Evolutionary conservation across 2,113 vertebrate species (phyloP), one percentile per base, ranked within the genome.

Genomic region (Benitochromis conjunctus): DNA sequence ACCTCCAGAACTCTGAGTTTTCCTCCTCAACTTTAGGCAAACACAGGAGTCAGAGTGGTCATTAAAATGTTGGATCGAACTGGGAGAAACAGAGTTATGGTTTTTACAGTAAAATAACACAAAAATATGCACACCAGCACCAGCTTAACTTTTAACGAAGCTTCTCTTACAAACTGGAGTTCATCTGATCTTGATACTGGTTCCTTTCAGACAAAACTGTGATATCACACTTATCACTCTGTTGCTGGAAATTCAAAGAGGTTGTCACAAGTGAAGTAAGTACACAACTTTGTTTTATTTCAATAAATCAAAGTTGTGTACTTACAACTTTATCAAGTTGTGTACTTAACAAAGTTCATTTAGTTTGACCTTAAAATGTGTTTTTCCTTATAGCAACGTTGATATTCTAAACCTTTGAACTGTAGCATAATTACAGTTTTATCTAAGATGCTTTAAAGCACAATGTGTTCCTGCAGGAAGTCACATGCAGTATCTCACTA

Each of bases 1-100:
- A 91, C 80, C 96, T 95, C 97, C 96, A 97, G 92, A 95, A 97
- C 77, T 95, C 94, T 0, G 96, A 96, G 60, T 96, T 89, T 87
- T 96, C 95, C 88, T 97, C 96, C 74, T 95, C 94, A 24, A 92
- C 96, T 97, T 29, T 1, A 18, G 69, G 12, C 9, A 60, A 51
- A 71, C 18, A 64, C 24, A 82, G 21, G 81, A 21, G 51, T 24
- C 31, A 80, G 51, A 66, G 16, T 12, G 7, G 0, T 26, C 18
- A 29, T 71, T 74, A 29, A 74, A 69, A 24, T 16, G 29, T 74
- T 9, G 11, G 2, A 12, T 51, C 24, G 19, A 74, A 29, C 24
- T 55, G 9, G n/a, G 4, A 55, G n/a, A 24, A 4, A 4, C n/a
- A 54, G 9, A 5, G n/a, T 9, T 48, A 5, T 24, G n/a, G 5